Base-by-base conservation (phyloP, 2,888 invertebrate species). In the Pterostichus madidus region DNA sequence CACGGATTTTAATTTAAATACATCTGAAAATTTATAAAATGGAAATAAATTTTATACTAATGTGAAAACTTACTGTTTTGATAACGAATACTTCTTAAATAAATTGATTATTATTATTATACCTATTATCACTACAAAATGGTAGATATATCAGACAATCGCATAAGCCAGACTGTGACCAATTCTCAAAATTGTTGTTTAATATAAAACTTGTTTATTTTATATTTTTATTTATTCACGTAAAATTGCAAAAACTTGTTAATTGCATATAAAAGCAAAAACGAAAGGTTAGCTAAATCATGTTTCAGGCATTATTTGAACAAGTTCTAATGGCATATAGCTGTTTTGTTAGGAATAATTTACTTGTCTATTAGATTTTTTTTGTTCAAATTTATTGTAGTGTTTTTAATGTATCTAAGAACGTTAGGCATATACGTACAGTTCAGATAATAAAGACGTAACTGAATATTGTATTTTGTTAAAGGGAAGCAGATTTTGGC, bases 401-500 rank as follows among this genome's bases (percentile, higher is more conserved):
- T 39, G 39, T 39, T 39, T 39, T 39, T 39, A 7, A 39, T 8
- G 5, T 39, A 7, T 2, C 24, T 24, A 39, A 39, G 39, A 39
- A 8, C 39, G 39, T 1, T 39, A 39, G 5, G 35, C 6, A 39
- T 39, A 39, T 5, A 39, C 1, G 5, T 8, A 39, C 8, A 39
- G n/a, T 32, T 77, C 15, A n/a, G 59, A 10, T 39, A 11, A 49
- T 2, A 31, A n/a, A 76, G 52, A 52, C 17, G 17, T n/a, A 77
- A 39, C 59, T 56, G 77, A 35, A 59, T 77, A 77, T 59, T 77
- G 56, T 77, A 85, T 86, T 85, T 85, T 85, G 76, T 83, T 81
- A 64, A 82, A 80, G 85, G 86, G 86, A 86, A 85, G 84, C 84
- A 85, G 85, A 86, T 86, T 85, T 83, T 81, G 85, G 85, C 83